phyloP scores from a whole-genome alignment of 2,797 vertebrate species.

The Chanos chanos region DNA sequence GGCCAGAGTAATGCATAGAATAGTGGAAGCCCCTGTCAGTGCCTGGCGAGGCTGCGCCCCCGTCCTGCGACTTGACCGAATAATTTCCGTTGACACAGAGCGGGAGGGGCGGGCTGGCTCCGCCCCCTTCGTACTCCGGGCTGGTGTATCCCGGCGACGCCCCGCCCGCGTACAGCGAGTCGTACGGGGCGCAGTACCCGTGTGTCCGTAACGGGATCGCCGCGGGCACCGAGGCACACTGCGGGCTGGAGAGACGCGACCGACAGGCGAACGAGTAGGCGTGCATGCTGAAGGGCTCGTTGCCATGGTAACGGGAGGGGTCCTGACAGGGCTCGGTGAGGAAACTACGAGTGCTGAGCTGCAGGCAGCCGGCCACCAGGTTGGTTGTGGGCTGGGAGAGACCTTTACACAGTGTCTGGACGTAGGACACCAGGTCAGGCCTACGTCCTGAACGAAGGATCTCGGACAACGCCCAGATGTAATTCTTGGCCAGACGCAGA shows the following conservation, averaged over 20 bases:
- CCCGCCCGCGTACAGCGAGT: constrained; percentile 82
- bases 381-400: constrained; percentile 97
- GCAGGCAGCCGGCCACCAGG: constrained; percentile 96
- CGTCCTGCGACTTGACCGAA: constrained; percentile 83
- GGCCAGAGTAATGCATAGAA: constrained; percentile 95
- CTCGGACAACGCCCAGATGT: constrained; percentile 94
- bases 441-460: constrained; percentile 95
- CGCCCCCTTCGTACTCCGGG: constrained; percentile 91
- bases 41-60: constrained; percentile 82
- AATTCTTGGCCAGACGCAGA: constrained; percentile 92
- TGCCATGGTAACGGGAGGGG: constrained; percentile 84
- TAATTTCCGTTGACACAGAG: constrained; percentile 89
- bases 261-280: constrained; percentile 88
- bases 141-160: constrained; percentile 91
- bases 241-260: constrained; percentile 85
- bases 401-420: constrained; percentile 96
- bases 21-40: constrained; percentile 94
- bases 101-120: constrained; percentile 89
- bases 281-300: constrained; percentile 88
- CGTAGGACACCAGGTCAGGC: constrained; percentile 92
- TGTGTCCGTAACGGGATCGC: constrained; percentile 80
- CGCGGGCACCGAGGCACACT: constrained; percentile 80
- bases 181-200: constrained; percentile 83
- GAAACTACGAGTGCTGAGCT: constrained; percentile 97
- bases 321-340: constrained; percentile 90